phyloP scores from a whole-genome alignment of 2,797 vertebrate species.

The Characodon lateralis region DNA sequence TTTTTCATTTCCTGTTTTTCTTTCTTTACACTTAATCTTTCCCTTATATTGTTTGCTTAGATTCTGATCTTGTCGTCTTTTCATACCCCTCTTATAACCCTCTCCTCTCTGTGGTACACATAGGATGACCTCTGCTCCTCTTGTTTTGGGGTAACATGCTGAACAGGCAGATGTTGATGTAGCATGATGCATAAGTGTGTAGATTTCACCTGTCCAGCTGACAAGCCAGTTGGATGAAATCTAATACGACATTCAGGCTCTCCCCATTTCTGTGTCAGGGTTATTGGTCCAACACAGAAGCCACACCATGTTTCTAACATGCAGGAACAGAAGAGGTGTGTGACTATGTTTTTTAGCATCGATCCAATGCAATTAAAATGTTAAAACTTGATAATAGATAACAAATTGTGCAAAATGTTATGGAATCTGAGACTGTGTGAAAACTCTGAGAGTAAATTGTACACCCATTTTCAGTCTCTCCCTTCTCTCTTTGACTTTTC shows the following conservation, averaged over 20 bases:
- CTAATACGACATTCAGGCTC: slow-evolving; percentile 58
- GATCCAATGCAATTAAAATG: background rate
- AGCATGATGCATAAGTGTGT: slow-evolving; percentile 49
- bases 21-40: background rate
- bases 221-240: slow-evolving; percentile 66
- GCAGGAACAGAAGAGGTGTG: slow-evolving; percentile 5
- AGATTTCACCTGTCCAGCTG: slow-evolving; percentile 68
- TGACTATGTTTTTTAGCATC: background rate
- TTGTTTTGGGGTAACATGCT: slow-evolving; percentile 51
- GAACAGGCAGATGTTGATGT: slow-evolving; percentile 58
- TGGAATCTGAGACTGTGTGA: background rate
- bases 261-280: slow-evolving; percentile 49
- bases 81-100: background rate
- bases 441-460: slow-evolving; percentile 1
- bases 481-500: slow-evolving; percentile 20
- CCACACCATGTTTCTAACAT: slow-evolving; percentile 28
- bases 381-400: background rate
- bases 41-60: background rate
- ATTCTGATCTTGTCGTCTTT: background rate
- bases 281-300: slow-evolving; percentile 25
- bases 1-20: background rate
- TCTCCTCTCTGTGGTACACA: background rate
- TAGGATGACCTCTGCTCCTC: slow-evolving; percentile 23
- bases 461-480: slow-evolving; percentile 27
- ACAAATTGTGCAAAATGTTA: slow-evolving; percentile 5